phyloP scores from a whole-genome alignment of 2,888 invertebrate species.

The Drosophila neoperkinsi region DNA sequence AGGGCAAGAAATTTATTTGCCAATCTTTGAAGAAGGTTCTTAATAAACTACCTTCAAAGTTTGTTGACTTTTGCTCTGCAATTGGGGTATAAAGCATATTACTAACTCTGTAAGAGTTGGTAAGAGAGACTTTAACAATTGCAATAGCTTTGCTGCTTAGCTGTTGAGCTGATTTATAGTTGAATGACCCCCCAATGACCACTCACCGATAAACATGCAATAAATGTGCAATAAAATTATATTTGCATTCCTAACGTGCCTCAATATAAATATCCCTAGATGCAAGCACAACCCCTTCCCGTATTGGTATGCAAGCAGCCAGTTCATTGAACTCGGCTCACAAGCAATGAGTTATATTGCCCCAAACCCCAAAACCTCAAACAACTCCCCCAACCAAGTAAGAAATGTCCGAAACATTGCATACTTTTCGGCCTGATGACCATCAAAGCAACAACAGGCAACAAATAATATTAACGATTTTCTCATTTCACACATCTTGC shows the following conservation, averaged over 20 bases:
- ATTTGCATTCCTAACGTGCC: conserved; percentile 15
- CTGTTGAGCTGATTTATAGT: conserved; percentile 10
- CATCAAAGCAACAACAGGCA: conserved; percentile 31
- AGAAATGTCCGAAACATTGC: conserved; percentile 46
- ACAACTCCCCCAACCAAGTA: conserved; percentile 25
- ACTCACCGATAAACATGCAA: background rate
- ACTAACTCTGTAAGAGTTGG: background rate
- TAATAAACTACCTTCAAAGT: background rate
- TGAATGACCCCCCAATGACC: background rate
- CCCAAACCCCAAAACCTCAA: conserved; percentile 21
- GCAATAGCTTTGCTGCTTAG: background rate
- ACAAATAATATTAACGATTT: conserved; percentile 72
- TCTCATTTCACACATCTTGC: conserved; percentile 61
- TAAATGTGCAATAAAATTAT: background rate
- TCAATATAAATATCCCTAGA: conserved; percentile 23
- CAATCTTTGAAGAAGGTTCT: background rate
- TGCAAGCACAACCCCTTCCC: background rate
- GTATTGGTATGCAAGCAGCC: background rate
- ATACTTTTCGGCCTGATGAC: conserved; percentile 56
- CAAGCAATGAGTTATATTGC: conserved; percentile 30
- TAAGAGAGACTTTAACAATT: background rate
- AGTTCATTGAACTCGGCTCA: conserved; percentile 55
- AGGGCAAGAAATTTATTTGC: background rate
- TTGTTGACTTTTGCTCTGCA: background rate
- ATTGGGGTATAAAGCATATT: background rate